Percentiles rank a stretch among this genome's conserved stretches.
These are phyloP conservation scores for Myotis myotis DNA, from an alignment of 2,797 vertebrate genomes.

Conservation along the genomic window DNA sequence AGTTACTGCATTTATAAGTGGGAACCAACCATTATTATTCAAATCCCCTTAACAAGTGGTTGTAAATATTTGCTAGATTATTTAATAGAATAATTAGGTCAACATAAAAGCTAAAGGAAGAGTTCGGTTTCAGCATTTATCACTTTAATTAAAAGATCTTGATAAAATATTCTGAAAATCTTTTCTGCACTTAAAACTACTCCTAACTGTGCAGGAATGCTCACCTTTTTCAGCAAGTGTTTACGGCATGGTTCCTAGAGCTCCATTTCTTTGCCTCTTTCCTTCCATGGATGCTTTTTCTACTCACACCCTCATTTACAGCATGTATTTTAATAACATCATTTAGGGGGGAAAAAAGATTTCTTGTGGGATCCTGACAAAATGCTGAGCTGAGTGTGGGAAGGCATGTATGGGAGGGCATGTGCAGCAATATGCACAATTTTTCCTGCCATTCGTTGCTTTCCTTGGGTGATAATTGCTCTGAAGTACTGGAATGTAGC, in stretches of 20 bases:
- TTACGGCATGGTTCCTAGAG: not conserved
- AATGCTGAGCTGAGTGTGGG: not conserved
- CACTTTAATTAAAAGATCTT: not conserved
- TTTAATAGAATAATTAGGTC: conserved; percentile 1
- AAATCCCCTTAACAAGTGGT: not conserved
- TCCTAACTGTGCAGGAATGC: not conserved
- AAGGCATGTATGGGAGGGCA: no score
- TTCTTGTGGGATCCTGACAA: not conserved
- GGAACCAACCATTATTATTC: not conserved
- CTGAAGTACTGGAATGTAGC: conserved; percentile 75
- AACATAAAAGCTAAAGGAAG: not conserved
- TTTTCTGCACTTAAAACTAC: not conserved
- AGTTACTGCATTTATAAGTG: not conserved
- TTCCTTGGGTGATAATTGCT: conserved; percentile 47
- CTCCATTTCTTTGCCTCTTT: not conserved
- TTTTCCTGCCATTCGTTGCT: not conserved
- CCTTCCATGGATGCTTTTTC: not conserved
- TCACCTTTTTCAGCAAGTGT: not conserved
- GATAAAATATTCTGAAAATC: not conserved
- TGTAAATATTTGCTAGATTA: conserved; percentile 39
- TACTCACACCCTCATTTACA: not conserved
- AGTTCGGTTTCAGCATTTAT: not conserved
- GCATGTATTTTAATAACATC: not conserved
- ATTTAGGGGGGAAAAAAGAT: not conserved
- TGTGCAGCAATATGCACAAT: no score